These are phyloP conservation scores for Silurus glanis DNA, from an alignment of 2,113 vertebrate species.

Conservation along the genomic window DNA sequence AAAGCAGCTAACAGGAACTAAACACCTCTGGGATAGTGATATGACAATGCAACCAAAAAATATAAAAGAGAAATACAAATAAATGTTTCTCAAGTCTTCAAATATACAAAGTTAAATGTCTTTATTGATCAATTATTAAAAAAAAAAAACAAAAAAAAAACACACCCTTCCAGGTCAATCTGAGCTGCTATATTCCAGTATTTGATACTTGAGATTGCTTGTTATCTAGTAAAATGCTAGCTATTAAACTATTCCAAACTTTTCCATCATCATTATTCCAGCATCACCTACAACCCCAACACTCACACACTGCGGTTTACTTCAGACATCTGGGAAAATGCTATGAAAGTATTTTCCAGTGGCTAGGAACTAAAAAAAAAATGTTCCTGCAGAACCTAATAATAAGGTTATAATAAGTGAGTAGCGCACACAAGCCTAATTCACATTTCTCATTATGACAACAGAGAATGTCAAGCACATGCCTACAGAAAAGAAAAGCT, in stretches of 20 bases:
- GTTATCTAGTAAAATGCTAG: not conserved
- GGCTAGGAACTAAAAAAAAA: not conserved
- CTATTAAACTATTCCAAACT: not conserved
- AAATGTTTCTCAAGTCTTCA: too few species aligned
- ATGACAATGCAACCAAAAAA: too few species aligned
- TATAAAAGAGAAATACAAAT: too few species aligned
- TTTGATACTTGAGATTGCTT: not conserved
- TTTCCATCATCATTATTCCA: not conserved
- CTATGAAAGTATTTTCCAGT: not conserved
- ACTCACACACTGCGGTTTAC: not conserved
- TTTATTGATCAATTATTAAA: too few species aligned
- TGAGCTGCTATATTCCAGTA: not conserved
- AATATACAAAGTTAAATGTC: too few species aligned
- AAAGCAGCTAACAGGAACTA: too few species aligned
- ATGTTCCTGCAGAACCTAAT: not conserved
- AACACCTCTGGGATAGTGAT: too few species aligned
- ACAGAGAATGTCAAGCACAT: conserved; percentile 25
- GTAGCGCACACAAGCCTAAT: conserved; percentile 8
- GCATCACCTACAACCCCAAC: not conserved
- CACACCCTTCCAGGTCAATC: too few species aligned
- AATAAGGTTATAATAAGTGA: conserved; percentile 9
- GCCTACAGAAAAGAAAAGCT: conserved; percentile 35
- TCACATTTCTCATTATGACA: conserved; percentile 30
- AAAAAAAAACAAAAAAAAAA: too few species aligned
- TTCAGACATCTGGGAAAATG: not conserved